Percentiles rank a stretch among this genome's conserved stretches.
Conservation (phyloP, 2,797 vertebrate genomes). For the Falco novaeseelandiae region DNA sequence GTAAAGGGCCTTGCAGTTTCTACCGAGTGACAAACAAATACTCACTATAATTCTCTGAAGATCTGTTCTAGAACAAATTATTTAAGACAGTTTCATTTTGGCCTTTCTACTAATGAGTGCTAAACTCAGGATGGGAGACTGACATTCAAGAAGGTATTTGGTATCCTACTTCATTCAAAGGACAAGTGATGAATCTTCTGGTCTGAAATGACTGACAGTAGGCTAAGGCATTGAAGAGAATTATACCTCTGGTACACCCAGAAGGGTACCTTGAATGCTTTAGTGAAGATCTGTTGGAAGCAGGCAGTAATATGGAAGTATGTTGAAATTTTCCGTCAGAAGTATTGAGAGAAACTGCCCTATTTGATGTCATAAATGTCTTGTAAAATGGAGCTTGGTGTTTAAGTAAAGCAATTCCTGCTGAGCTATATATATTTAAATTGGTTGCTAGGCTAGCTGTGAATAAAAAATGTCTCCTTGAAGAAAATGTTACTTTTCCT, state of each 20-base stretch:
- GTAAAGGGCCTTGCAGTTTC: neutral
- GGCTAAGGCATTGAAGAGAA: neutral
- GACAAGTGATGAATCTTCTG: neutral
- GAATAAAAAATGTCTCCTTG: neutral
- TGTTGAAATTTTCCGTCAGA: neutral
- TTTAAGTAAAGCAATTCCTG: slow-evolving; percentile 4
- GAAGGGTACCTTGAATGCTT: neutral
- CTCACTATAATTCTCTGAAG: neutral
- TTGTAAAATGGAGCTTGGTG: neutral
- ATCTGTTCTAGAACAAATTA: neutral
- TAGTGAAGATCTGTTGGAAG: neutral
- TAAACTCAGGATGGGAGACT: neutral
- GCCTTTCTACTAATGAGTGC: neutral
- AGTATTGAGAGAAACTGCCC: neutral
- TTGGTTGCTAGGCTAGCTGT: neutral
- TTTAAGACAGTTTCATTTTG: neutral
- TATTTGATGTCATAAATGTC: neutral
- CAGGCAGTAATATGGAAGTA: neutral
- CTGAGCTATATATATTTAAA: slow-evolving; percentile 1
- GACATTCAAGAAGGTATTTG: neutral
- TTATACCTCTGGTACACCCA: neutral
- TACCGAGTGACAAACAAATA: neutral
- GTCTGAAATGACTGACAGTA: neutral
- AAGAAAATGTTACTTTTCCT: neutral
- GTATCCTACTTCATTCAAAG: neutral